Conservation (phyloP, 2,113 vertebrate species). For the Reinhardtius hippoglossoides region DNA sequence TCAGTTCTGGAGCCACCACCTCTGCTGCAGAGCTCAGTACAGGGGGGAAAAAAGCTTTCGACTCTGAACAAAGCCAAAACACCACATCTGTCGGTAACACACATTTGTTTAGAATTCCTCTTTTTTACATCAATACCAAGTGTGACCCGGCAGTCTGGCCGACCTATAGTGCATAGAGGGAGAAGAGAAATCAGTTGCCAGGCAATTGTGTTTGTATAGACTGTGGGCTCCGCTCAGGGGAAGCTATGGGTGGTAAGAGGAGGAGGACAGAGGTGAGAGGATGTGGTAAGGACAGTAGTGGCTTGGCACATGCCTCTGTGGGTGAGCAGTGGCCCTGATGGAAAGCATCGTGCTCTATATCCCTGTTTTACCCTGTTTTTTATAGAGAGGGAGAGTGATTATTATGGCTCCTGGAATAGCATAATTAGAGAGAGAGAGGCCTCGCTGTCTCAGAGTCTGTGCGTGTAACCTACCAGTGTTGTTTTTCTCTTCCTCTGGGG, state of each 20-base stretch:
- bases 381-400: conserved; percentile 68
- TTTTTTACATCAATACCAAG: conserved; percentile 48
- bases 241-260: conserved; percentile 55
- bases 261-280: conserved; percentile 66
- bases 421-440: conserved; percentile 76
- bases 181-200: conserved; percentile 43
- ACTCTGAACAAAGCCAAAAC: too few relatives aligned
- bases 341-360: conserved; percentile 34
- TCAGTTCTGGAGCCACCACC: conserved; percentile 36
- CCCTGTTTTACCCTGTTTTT: conserved; percentile 37
- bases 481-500: conserved; percentile 41
- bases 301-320: conserved; percentile 56
- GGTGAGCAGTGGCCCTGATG: conserved; percentile 27
- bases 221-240: conserved; percentile 54
- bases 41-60: too few relatives aligned
- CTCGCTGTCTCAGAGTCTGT: conserved; percentile 41
- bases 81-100: conserved; percentile 49
- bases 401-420: conserved; percentile 77
- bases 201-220: conserved; percentile 62
- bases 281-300: conserved; percentile 71
- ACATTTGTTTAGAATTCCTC: conserved; percentile 67
- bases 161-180: neutral
- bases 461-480: conserved; percentile 38
- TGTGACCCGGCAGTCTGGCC: neutral
- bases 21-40: neutral